Conservation (phyloP, 1,140 invertebrate species). For the Rhysida immarginata region DNA sequence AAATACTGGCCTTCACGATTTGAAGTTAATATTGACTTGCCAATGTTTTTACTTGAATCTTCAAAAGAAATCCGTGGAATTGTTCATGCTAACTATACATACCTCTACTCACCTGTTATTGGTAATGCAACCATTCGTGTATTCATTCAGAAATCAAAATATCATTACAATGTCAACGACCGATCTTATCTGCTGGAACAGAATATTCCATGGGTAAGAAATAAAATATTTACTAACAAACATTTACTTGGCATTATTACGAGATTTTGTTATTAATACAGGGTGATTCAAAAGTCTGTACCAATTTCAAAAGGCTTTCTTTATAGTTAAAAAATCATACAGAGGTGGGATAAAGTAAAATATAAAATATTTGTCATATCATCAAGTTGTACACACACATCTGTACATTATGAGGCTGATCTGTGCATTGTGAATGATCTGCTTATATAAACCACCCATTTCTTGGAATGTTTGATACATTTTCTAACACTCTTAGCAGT, state of each 20-base stretch:
- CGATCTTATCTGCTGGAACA: slow-evolving; percentile 36
- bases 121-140: slow-evolving; percentile 34
- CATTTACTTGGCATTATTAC: no score
- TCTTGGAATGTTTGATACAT: no score
- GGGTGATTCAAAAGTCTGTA: neutral
- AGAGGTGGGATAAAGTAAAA: slow-evolving; percentile 7
- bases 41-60: slow-evolving; percentile 57
- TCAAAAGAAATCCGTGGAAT: slow-evolving; percentile 64
- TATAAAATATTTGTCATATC: slow-evolving; percentile 9
- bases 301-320: neutral
- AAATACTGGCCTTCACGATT: slow-evolving; percentile 6
- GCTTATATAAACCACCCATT: no score
- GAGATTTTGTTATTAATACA: no score
- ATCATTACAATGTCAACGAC: slow-evolving; percentile 70
- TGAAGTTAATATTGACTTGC: neutral
- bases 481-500: no score
- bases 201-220: slow-evolving; percentile 7
- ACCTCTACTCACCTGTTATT: slow-evolving; percentile 66
- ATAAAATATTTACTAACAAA: no score
- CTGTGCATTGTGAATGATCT: no score
- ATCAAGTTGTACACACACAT: no score
- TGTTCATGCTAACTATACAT: slow-evolving; percentile 86
- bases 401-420: no score
- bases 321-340: neutral
- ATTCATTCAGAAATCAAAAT: slow-evolving; percentile 37